Evolutionary conservation across 2,888 invertebrate species (phyloP).

Genomic region (Apoda limacodes): DNA sequence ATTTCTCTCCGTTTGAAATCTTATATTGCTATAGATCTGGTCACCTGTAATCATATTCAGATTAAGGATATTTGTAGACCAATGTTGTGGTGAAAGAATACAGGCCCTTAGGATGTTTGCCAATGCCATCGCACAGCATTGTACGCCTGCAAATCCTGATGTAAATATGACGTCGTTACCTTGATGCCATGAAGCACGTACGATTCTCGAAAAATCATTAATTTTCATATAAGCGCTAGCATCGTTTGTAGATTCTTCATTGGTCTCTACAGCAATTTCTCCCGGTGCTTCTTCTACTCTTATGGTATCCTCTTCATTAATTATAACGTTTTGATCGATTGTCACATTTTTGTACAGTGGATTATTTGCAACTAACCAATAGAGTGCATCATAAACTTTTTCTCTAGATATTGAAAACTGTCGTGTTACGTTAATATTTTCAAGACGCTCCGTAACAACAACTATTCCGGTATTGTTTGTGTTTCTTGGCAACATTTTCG

Average conservation of each 20-base stretch:
- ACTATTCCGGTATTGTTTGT: slow-evolving; percentile 11
- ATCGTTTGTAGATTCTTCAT: slow-evolving; percentile 5
- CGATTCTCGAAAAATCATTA: slow-evolving; percentile 15
- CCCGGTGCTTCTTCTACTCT: slow-evolving; percentile 9
- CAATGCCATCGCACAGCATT: slow-evolving; percentile 29
- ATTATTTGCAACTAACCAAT: slow-evolving; percentile 10
- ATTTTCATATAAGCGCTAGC: slow-evolving; percentile 6
- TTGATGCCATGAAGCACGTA: slow-evolving; percentile 24
- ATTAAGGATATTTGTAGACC: slow-evolving; percentile 15
- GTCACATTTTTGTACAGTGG: slow-evolving; percentile 15
- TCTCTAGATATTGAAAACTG: slow-evolving; percentile 8
- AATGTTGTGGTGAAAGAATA: slow-evolving; percentile 7
- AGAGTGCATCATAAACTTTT: background rate
- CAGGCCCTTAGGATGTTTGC: slow-evolving; percentile 7
- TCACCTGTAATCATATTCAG: slow-evolving; percentile 16
- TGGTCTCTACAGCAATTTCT: slow-evolving; percentile 10
- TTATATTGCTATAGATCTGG: slow-evolving; percentile 1
- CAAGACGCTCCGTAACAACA: slow-evolving; percentile 13
- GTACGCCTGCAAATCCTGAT: slow-evolving; percentile 26
- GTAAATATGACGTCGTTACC: slow-evolving; percentile 12
- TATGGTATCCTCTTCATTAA: slow-evolving; percentile 12
- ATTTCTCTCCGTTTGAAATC: too few relatives aligned
- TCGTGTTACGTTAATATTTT: slow-evolving; percentile 14
- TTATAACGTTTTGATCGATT: slow-evolving; percentile 9
- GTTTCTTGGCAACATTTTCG: slow-evolving; percentile 14